These are phyloP conservation scores for Bubalus kerabau DNA, from an alignment of 2,113 vertebrate species.

Conservation along the genomic window DNA sequence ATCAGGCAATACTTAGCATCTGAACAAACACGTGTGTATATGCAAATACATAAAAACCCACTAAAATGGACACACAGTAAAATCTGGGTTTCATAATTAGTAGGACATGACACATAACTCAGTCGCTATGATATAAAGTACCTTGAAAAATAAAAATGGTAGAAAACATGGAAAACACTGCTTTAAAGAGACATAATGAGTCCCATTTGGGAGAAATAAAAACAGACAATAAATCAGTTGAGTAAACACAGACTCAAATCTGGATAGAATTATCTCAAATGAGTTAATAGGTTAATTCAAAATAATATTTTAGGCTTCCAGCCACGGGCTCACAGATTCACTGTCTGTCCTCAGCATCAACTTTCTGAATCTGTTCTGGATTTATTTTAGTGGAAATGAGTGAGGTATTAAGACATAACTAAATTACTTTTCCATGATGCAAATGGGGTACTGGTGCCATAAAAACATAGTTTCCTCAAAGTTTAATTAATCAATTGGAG, in stretches of 20 bases:
- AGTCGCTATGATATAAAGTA: conserved; percentile 42
- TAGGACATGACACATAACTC: not conserved
- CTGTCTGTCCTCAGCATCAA: conserved; percentile 55
- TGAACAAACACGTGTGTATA: not conserved
- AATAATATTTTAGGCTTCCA: conserved; percentile 75
- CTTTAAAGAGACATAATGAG: conserved; percentile 60
- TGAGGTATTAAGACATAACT: conserved; percentile 65
- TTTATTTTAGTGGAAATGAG: conserved; percentile 75
- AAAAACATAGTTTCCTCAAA: conserved; percentile 56
- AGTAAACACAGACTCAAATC: conserved; percentile 71
- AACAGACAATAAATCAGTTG: conserved; percentile 74
- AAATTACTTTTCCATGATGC: conserved; percentile 72
- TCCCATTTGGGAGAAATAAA: conserved; percentile 68
- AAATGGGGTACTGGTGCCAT: conserved; percentile 17
- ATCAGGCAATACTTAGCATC: not conserved
- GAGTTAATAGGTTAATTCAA: conserved; percentile 77
- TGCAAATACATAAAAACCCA: not conserved
- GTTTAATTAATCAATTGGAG: conserved; percentile 58
- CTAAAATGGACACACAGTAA: not conserved
- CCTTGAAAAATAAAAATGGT: conserved; percentile 47
- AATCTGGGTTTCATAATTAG: conserved; percentile 11
- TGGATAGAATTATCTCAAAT: conserved; percentile 75
- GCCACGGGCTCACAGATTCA: conserved; percentile 64
- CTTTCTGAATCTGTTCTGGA: conserved; percentile 70
- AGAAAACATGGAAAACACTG: conserved; percentile 33